Evolutionary conservation across 2,888 invertebrate species (phyloP).

Genomic region (Leptogaster cylindrica): DNA sequence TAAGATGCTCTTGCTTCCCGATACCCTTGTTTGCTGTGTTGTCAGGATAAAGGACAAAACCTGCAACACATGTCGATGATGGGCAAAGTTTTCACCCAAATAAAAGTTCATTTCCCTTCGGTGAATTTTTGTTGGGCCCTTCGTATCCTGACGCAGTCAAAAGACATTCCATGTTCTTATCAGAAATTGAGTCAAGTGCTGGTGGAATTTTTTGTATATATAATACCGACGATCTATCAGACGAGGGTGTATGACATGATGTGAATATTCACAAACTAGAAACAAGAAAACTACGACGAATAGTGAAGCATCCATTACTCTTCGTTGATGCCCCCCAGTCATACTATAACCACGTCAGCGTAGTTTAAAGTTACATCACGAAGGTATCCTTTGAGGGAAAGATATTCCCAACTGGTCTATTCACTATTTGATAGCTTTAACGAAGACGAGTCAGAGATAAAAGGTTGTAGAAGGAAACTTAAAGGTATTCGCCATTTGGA

Average conservation of each 20-base stretch:
- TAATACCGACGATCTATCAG: not conserved
- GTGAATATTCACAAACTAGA: slow-evolving; percentile 24
- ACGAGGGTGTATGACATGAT: not conserved
- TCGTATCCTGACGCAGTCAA: not conserved
- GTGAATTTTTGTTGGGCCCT: slow-evolving; percentile 18
- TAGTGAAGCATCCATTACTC: slow-evolving; percentile 22
- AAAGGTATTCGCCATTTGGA: slow-evolving; percentile 6
- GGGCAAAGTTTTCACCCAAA: slow-evolving; percentile 40
- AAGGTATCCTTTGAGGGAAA: slow-evolving; percentile 15
- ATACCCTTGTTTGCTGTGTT: not conserved
- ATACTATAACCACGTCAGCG: slow-evolving; percentile 34
- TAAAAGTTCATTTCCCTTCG: slow-evolving; percentile 40
- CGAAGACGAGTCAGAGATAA: slow-evolving; percentile 20
- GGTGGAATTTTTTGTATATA: slow-evolving; percentile 19
- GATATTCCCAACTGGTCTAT: slow-evolving; percentile 19
- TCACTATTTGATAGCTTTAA: slow-evolving; percentile 25
- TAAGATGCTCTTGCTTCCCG: not conserved
- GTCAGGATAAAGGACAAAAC: slow-evolving; percentile 29
- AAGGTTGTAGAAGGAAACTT: slow-evolving; percentile 9
- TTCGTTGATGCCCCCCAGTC: slow-evolving; percentile 32
- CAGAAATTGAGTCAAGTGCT: slow-evolving; percentile 32
- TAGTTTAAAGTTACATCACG: slow-evolving; percentile 36
- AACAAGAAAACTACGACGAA: slow-evolving; percentile 18
- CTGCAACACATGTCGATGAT: slow-evolving; percentile 38
- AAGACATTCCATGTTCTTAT: slow-evolving; percentile 37